phyloP scores from a whole-genome alignment of 2,113 vertebrate genomes.

The Eulemur macaco region DNA sequence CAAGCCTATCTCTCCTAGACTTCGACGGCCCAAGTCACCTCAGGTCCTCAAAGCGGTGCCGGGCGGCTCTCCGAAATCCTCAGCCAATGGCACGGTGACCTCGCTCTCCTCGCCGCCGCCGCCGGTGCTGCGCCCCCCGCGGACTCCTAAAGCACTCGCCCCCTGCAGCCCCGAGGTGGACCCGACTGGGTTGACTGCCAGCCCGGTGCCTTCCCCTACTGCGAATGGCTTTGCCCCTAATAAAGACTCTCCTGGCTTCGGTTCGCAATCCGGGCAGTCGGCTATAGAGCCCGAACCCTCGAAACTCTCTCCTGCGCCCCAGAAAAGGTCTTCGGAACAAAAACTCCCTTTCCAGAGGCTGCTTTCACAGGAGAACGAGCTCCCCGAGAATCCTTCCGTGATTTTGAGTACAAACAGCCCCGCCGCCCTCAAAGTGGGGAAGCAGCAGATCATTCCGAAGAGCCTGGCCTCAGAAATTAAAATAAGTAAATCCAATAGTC shows the following conservation, averaged over 20 bases:
- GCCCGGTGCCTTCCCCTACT: neutral
- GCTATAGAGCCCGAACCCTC: constrained; percentile 75
- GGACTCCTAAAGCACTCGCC: neutral
- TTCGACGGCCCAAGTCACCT: constrained; percentile 75
- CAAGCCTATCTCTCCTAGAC: constrained; percentile 71
- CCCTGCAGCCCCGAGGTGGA: neutral
- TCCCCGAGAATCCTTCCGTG: constrained; percentile 75
- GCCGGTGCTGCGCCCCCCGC: neutral
- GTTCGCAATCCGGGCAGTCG: constrained; percentile 56
- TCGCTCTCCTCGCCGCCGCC: neutral
- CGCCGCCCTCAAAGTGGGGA: constrained; percentile 91
- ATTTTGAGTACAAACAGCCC: constrained; percentile 92
- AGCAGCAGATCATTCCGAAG: constrained; percentile 94
- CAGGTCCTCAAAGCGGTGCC: constrained; percentile 42
- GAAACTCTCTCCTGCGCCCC: constrained; percentile 56
- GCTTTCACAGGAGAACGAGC: constrained; percentile 73
- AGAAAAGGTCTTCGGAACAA: constrained; percentile 69
- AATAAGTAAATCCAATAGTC: constrained; percentile 65
- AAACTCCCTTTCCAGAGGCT: constrained; percentile 65
- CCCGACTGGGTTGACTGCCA: neutral
- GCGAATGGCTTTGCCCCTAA: constrained; percentile 1
- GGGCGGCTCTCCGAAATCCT: constrained; percentile 51
- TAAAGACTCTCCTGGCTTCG: neutral
- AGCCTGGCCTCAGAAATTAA: constrained; percentile 87
- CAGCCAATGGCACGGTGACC: constrained; percentile 41